Evolutionary conservation across 2,888 invertebrate genomes (phyloP).

Genomic region (Phortica magna): DNA sequence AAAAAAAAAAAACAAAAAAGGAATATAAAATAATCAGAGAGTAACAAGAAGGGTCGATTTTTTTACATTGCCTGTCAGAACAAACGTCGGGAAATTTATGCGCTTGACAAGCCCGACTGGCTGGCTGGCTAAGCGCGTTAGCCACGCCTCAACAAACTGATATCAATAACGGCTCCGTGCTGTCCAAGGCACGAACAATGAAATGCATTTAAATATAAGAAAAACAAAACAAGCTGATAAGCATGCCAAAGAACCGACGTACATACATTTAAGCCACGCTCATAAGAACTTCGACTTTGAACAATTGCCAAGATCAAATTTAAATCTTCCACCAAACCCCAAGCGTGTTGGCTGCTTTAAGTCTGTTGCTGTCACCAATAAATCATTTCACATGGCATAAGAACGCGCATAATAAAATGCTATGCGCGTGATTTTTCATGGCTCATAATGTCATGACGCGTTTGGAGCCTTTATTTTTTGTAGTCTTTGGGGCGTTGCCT

Average conservation of each 20-base stretch:
- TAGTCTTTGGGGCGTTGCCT: neutral
- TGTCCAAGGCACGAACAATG: constrained; percentile 8
- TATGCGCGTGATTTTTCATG: constrained; percentile 16
- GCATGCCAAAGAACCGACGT: neutral
- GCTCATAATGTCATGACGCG: neutral
- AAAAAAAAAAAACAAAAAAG: neutral
- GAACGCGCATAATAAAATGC: constrained; percentile 10
- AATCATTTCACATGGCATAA: constrained; percentile 24
- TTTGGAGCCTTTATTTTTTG: neutral
- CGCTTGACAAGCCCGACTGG: neutral
- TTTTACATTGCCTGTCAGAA: neutral
- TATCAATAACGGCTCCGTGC: neutral
- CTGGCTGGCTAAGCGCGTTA: constrained; percentile 5
- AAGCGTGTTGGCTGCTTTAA: neutral
- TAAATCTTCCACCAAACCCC: neutral
- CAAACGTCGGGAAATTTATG: constrained; percentile 23
- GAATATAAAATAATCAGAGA: neutral
- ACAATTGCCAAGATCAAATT: neutral
- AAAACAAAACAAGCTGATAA: neutral
- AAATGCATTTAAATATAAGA: constrained; percentile 27
- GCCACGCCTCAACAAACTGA: constrained; percentile 15
- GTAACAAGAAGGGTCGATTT: neutral
- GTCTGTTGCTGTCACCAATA: constrained; percentile 19
- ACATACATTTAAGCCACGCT: neutral
- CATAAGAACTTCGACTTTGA: neutral